Evolutionary conservation across 2,797 vertebrate genomes (phyloP).

Genomic region (Rhyacichthys aspro): DNA sequence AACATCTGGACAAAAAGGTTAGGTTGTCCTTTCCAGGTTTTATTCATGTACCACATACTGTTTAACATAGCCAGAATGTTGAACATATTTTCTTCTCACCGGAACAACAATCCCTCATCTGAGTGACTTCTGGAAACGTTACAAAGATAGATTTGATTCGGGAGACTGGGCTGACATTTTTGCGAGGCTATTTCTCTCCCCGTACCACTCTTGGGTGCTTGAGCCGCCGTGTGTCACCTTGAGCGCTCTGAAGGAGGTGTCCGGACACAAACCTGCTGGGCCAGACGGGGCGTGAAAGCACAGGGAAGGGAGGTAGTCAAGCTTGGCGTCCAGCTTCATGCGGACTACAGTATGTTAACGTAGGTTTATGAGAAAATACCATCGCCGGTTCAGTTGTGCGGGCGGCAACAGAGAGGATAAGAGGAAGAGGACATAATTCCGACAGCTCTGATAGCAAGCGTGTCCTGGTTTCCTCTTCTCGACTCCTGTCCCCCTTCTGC

Average conservation of each 20-base stretch:
- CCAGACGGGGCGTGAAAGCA: constrained; percentile 61
- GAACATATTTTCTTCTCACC: neutral
- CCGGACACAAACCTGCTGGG: constrained; percentile 67
- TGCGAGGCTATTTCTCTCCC: neutral
- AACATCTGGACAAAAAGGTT: too few species aligned
- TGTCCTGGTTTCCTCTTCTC: constrained; percentile 69
- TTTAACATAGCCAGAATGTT: neutral
- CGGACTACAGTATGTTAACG: constrained; percentile 9
- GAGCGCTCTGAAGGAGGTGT: constrained; percentile 66
- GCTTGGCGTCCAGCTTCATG: constrained; percentile 46
- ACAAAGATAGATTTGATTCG: neutral
- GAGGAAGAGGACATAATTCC: constrained; percentile 55
- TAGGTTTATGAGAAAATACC: constrained; percentile 19
- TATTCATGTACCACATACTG: too few species aligned
- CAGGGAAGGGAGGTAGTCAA: constrained; percentile 38
- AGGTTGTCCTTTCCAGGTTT: too few species aligned
- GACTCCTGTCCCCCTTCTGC: constrained; percentile 65
- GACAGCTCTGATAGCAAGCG: constrained; percentile 63
- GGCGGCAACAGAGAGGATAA: constrained; percentile 47
- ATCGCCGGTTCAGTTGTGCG: constrained; percentile 25
- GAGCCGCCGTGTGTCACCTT: constrained; percentile 74
- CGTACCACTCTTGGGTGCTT: constrained; percentile 56
- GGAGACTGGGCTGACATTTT: neutral
- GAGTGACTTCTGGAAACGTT: neutral
- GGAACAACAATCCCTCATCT: neutral